These are phyloP conservation scores for Hipparchia sbordonii DNA, from an alignment of 2,888 invertebrate genomes.

Conservation along the genomic window DNA sequence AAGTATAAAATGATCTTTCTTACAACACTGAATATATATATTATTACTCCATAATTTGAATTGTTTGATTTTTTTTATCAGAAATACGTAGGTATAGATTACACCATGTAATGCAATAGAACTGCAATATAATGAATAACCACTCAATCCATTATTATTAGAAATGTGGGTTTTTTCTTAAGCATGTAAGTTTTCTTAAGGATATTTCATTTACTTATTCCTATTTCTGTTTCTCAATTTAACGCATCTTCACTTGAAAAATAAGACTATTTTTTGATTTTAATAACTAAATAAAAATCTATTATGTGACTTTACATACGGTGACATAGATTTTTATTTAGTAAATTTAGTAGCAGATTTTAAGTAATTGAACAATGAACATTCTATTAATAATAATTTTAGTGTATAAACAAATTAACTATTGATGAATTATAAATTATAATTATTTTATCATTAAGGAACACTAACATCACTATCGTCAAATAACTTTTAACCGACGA, in stretches of 20 bases:
- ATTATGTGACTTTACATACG: too few species aligned
- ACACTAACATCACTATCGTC: too few species aligned
- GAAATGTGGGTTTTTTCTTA: constrained; percentile 36
- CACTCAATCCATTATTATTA: constrained; percentile 33
- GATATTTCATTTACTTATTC: neutral
- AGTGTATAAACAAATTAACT: too few species aligned
- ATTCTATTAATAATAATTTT: too few species aligned
- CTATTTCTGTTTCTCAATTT: neutral
- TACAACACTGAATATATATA: constrained; percentile 2
- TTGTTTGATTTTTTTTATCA: constrained; percentile 20
- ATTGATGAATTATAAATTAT: too few species aligned
- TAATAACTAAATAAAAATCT: neutral
- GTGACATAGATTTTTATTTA: too few species aligned
- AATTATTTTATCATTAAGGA: too few species aligned
- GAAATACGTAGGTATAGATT: constrained; percentile 29
- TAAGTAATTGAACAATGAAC: too few species aligned
- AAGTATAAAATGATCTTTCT: constrained; percentile 14
- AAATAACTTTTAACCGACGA: too few species aligned
- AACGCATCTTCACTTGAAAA: neutral
- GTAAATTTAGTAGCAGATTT: too few species aligned
- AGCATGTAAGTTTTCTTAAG: constrained; percentile 36
- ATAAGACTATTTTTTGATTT: too few species aligned
- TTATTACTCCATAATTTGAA: neutral
- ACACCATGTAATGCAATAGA: constrained; percentile 35
- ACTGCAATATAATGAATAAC: constrained; percentile 35